phyloP scores from a whole-genome alignment of 2,888 invertebrate genomes.

The Desoria tigrina region DNA sequence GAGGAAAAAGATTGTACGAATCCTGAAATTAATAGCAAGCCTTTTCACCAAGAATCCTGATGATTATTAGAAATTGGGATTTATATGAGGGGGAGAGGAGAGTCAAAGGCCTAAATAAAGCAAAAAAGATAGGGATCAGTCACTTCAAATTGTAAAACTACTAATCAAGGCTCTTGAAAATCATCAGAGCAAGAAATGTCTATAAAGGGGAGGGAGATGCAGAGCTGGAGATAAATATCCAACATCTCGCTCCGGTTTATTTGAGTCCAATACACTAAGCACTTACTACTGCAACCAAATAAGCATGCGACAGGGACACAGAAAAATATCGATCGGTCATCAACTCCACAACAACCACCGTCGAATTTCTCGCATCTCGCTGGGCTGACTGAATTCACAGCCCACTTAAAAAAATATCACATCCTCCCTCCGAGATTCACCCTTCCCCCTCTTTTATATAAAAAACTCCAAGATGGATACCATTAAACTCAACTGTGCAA shows the following conservation, averaged over 20 bases:
- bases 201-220: constrained; percentile 16
- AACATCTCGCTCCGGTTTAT: neutral
- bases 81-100: neutral
- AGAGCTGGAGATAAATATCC: constrained; percentile 1
- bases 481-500: constrained; percentile 12
- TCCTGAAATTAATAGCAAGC: too few relatives aligned
- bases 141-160: constrained; percentile 4
- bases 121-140: neutral
- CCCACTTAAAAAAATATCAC: constrained; percentile 10
- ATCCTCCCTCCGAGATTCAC: constrained; percentile 15
- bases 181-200: constrained; percentile 17
- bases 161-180: constrained; percentile 22
- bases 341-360: neutral
- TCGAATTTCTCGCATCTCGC: neutral
- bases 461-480: neutral
- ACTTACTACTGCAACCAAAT: neutral
- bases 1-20: too few relatives aligned
- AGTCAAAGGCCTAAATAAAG: constrained; percentile 1
- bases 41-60: too few relatives aligned
- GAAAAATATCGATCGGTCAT: constrained; percentile 15
- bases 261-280: neutral
- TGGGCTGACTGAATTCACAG: constrained; percentile 13
- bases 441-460: constrained; percentile 11
- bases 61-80: too few relatives aligned
- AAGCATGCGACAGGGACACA: constrained; percentile 8